These are phyloP conservation scores for Neosilurus mollespiculum DNA, from an alignment of 2,797 vertebrate genomes.

Conservation along the genomic window DNA sequence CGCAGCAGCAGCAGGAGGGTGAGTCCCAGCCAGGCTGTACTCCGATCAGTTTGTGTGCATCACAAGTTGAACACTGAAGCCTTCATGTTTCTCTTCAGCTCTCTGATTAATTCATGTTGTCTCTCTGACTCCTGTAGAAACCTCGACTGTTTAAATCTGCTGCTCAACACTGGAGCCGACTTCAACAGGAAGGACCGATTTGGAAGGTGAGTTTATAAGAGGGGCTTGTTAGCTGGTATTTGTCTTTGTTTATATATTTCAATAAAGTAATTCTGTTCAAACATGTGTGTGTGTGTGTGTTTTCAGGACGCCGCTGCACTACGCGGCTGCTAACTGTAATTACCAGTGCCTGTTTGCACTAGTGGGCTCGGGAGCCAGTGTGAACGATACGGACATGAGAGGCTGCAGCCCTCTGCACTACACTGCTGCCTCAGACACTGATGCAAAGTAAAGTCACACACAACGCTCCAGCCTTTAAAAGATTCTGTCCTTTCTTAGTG, in stretches of 20 bases:
- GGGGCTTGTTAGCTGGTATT: not conserved
- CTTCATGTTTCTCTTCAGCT: constrained; percentile 7
- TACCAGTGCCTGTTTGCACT: constrained; percentile 99
- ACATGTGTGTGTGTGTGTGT: constrained; percentile 22
- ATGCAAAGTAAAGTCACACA: constrained; percentile 87
- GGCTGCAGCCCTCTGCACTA: constrained; percentile 97
- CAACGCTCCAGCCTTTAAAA: not conserved
- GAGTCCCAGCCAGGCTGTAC: constrained; percentile 59
- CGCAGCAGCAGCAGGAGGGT: constrained; percentile 97
- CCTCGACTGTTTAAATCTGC: constrained; percentile 96
- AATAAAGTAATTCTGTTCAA: not conserved
- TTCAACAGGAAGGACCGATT: constrained; percentile 97
- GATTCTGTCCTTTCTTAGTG: not conserved
- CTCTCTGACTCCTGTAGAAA: constrained; percentile 74
- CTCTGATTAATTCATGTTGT: not conserved
- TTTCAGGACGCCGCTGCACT: constrained; percentile 92
- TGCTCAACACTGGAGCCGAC: constrained; percentile 94
- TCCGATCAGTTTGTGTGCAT: not conserved
- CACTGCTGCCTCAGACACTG: constrained; percentile 92
- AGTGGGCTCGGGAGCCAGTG: constrained; percentile 96
- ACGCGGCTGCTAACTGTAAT: constrained; percentile 98
- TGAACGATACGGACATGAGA: constrained; percentile 93
- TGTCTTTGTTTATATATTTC: not conserved
- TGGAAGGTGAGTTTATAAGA: constrained; percentile 81
- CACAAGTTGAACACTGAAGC: not conserved